Conservation (phyloP, 2,797 vertebrate genomes). For the Aulostomus chinensis region DNA sequence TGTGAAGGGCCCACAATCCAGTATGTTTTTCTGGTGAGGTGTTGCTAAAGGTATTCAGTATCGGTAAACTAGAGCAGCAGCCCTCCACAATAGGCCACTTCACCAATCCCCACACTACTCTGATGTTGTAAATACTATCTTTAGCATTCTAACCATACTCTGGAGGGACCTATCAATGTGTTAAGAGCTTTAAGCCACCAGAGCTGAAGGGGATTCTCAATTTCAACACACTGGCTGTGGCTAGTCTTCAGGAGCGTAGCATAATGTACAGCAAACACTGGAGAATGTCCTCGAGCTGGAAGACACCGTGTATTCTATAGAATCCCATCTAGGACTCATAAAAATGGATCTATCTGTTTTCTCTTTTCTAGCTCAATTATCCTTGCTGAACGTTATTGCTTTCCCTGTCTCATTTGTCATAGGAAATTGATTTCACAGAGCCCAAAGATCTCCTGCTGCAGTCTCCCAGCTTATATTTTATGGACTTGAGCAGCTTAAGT, state of each 20-base stretch:
- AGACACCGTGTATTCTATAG: neutral
- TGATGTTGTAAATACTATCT: conserved; percentile 13
- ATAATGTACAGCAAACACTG: neutral
- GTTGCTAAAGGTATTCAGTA: conserved; percentile 21
- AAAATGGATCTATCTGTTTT: conserved; percentile 13
- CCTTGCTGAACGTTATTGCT: conserved; percentile 31
- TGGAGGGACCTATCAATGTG: conserved; percentile 5
- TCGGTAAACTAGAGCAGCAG: conserved; percentile 18
- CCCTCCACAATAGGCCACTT: conserved; percentile 22
- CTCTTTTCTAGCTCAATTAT: conserved; percentile 39
- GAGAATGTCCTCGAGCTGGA: neutral
- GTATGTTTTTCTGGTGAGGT: conserved; percentile 17
- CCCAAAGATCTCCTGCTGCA: conserved; percentile 46
- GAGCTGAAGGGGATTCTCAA: conserved; percentile 1
- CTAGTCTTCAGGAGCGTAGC: neutral
- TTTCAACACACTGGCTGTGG: neutral
- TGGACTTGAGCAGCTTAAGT: conserved; percentile 54
- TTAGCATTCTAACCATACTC: conserved; percentile 32
- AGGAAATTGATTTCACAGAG: conserved; percentile 62
- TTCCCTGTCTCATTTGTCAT: conserved; percentile 44
- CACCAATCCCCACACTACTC: conserved; percentile 23
- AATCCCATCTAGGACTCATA: neutral
- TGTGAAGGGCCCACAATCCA: neutral
- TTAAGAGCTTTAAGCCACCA: conserved; percentile 6
- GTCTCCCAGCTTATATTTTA: conserved; percentile 40